These are phyloP conservation scores for Callosobruchus maculatus DNA, from an alignment of 2,888 invertebrate genomes.

Conservation along the genomic window DNA sequence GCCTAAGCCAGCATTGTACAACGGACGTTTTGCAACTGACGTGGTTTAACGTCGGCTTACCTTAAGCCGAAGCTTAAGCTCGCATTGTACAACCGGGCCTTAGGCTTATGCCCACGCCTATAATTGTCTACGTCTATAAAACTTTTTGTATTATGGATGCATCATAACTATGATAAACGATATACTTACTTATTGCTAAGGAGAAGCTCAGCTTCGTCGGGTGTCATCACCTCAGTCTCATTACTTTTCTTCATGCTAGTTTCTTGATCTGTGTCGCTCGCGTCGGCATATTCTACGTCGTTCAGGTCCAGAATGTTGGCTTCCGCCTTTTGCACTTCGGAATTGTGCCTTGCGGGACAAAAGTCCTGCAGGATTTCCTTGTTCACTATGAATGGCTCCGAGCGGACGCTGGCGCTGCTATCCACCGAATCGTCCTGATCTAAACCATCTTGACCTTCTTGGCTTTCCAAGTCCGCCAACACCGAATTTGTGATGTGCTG, in stretches of 20 bases:
- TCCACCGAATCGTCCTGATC: neutral
- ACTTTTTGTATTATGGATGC: no score
- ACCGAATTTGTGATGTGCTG: slow-evolving; percentile 41
- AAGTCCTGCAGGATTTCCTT: slow-evolving; percentile 35
- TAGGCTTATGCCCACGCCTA: no score
- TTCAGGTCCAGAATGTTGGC: slow-evolving; percentile 56
- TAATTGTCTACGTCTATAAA: no score
- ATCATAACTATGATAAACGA: neutral
- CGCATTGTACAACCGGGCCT: no score
- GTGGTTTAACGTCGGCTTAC: no score
- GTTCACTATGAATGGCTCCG: slow-evolving; percentile 39
- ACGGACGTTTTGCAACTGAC: no score
- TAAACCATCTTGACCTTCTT: slow-evolving; percentile 25
- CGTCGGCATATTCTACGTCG: slow-evolving; percentile 58
- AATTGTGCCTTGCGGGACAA: slow-evolving; percentile 17
- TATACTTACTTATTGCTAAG: slow-evolving; percentile 74
- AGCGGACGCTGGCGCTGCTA: slow-evolving; percentile 19
- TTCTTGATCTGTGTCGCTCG: slow-evolving; percentile 52
- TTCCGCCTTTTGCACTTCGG: slow-evolving; percentile 45
- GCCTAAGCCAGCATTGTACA: no score
- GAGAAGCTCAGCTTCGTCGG: slow-evolving; percentile 83
- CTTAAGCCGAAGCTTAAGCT: no score
- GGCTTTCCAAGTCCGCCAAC: slow-evolving; percentile 44
- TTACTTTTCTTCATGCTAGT: slow-evolving; percentile 44
- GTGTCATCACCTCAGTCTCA: slow-evolving; percentile 66